A percentile compares a stretch with the other conserved stretches of the same genome.
These are phyloP conservation scores for Papilio glaucus DNA, from an alignment of 1,140 invertebrate species.

Conservation along the genomic window DNA sequence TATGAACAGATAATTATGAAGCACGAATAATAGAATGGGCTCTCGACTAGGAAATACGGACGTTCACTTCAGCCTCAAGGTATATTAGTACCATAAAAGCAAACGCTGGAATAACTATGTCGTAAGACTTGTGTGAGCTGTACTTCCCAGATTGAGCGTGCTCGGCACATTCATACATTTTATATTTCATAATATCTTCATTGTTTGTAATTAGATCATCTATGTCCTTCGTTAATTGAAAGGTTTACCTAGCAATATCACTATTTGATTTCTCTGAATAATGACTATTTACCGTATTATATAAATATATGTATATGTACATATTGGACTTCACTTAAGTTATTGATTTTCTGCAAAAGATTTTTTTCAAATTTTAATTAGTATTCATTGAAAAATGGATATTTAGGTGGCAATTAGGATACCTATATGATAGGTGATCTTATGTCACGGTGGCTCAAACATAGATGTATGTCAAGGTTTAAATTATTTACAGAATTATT, in stretches of 20 bases:
- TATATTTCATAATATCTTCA: neutral
- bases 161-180: neutral
- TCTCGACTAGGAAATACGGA: constrained; percentile 18
- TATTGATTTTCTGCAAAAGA: neutral
- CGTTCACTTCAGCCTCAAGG: constrained; percentile 15
- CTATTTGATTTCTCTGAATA: neutral
- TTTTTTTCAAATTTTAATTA: neutral
- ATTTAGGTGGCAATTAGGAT: too few relatives aligned
- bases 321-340: neutral
- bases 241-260: neutral
- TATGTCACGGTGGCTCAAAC: too few relatives aligned
- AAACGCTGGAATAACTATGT: neutral
- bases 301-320: neutral
- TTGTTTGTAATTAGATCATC: neutral
- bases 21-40: constrained; percentile 16
- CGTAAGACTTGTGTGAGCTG: neutral
- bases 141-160: neutral
- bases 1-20: constrained; percentile 20
- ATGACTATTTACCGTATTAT: neutral
- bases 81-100: neutral
- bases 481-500: too few relatives aligned
- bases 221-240: neutral
- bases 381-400: neutral
- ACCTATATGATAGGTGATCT: too few relatives aligned
- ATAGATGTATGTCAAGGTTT: too few relatives aligned